Conservation (phyloP, 1,140 invertebrate species). For the Phthorimaea operculella region DNA sequence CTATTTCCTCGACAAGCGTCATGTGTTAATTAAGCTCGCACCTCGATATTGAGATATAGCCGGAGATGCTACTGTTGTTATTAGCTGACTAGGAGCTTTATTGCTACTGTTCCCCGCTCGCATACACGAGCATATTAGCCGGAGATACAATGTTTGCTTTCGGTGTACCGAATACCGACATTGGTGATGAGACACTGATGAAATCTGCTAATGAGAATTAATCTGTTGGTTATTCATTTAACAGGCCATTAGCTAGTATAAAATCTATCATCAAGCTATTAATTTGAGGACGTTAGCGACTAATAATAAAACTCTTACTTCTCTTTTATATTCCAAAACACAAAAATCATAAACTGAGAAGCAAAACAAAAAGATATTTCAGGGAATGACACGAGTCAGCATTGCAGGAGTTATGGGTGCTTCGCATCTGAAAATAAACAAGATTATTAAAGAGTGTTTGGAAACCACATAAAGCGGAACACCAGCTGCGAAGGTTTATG, state of each 20-base stretch:
- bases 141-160: constrained; percentile 8
- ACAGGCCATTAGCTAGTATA: too few relatives aligned
- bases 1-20: constrained; percentile 65
- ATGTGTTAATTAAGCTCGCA: constrained; percentile 67
- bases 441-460: constrained; percentile 57
- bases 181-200: neutral
- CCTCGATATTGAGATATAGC: constrained; percentile 66
- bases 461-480: constrained; percentile 61
- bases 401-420: constrained; percentile 35
- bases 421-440: constrained; percentile 60
- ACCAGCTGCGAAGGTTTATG: constrained; percentile 62
- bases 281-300: too few relatives aligned
- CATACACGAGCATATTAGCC: constrained; percentile 25
- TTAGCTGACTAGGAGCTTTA: constrained; percentile 60
- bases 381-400: constrained; percentile 4
- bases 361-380: constrained; percentile 15
- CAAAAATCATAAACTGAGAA: constrained; percentile 2
- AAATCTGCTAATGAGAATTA: too few relatives aligned
- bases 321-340: too few relatives aligned
- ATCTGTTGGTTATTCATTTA: too few relatives aligned
- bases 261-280: too few relatives aligned
- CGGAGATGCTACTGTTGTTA: constrained; percentile 62
- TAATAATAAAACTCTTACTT: too few relatives aligned
- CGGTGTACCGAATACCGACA: constrained; percentile 4
- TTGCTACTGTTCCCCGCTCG: constrained; percentile 44